Conservation (phyloP, 1,140 invertebrate species). For the Drosophila miranda region DNA sequence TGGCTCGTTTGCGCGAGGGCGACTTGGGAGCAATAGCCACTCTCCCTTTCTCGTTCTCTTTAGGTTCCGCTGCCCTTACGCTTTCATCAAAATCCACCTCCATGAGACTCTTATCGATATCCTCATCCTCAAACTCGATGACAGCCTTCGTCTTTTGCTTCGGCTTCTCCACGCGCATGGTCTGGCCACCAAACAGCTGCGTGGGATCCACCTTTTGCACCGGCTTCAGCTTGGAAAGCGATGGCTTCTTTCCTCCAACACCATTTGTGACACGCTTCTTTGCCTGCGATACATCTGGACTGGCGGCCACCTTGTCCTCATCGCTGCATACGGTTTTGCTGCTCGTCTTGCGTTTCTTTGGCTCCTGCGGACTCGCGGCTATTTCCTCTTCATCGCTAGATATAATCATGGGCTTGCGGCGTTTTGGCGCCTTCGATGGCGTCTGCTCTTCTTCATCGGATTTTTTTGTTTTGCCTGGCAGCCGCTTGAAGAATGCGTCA, state of each 20-base stretch:
- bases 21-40: neutral
- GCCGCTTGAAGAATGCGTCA: constrained; percentile 60
- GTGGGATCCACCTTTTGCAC: constrained; percentile 60
- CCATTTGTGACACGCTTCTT: constrained; percentile 35
- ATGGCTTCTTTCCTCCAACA: constrained; percentile 45
- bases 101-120: constrained; percentile 69
- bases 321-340: constrained; percentile 69
- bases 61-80: constrained; percentile 1
- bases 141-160: constrained; percentile 56
- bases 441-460: constrained; percentile 31
- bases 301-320: constrained; percentile 61
- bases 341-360: constrained; percentile 24
- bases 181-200: constrained; percentile 70
- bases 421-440: constrained; percentile 61
- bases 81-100: constrained; percentile 63
- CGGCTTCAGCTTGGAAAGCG: constrained; percentile 59
- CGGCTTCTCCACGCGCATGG: constrained; percentile 60
- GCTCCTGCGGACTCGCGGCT: constrained; percentile 43
- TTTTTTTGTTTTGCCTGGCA: constrained; percentile 46
- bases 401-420: constrained; percentile 66
- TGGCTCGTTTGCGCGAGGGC: constrained; percentile 22
- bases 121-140: constrained; percentile 66
- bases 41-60: neutral
- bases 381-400: constrained; percentile 70
- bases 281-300: constrained; percentile 37